Evolutionary conservation across 1,140 invertebrate genomes (phyloP), one percentile per base, ranked within the genome.

Genomic region (Paralvinella palmiformis): DNA sequence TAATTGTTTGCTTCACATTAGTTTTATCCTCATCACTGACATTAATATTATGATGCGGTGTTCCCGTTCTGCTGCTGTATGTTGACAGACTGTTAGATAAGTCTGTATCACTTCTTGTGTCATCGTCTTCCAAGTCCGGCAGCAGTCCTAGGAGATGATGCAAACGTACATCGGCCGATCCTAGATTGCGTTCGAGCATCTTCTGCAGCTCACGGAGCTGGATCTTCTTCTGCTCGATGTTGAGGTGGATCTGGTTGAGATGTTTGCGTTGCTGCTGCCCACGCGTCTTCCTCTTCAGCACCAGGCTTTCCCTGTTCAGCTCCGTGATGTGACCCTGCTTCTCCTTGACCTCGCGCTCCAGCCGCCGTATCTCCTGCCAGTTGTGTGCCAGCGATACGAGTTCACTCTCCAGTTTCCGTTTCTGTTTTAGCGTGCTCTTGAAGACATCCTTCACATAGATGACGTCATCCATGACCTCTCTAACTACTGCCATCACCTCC

Each of bases 241-340:
- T 45, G 20, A 41, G 20, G 1, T 60, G 33, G 0, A 45, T 45
- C 36, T 60, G 36, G 10, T 60, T 20, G 2, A 45, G n/a, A 24
- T 45, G 58, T 24, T 60, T 60, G n/a, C 41, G 35, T 22, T 60
- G 58, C 10, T 60, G 58, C n/a, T n/a, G n/a, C n/a, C n/a, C n/a
- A 41, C 44, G 36, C 2, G 58, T 60, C 31, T 60, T 60, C 20
- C 41, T 5, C 22, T 60, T 60, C 24, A 60, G 33, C 7, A 41
- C 24, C 58, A 41, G 58, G 10, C 35, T n/a, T 22, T 60, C 33
- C 22, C 44, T 35, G 17, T 33, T 41, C 22, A 60, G 58, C 17
- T 60, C 58, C 20, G 20, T 15, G n/a, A 60, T 22, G 22, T 60
- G 58, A 31, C 6, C 22, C 58, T 60, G 35, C 22, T 60, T 60